Percentiles rank a stretch among this genome's conserved stretches.
Conservation (phyloP, 2,888 invertebrate species). For the Stenolophus ochropezus region DNA sequence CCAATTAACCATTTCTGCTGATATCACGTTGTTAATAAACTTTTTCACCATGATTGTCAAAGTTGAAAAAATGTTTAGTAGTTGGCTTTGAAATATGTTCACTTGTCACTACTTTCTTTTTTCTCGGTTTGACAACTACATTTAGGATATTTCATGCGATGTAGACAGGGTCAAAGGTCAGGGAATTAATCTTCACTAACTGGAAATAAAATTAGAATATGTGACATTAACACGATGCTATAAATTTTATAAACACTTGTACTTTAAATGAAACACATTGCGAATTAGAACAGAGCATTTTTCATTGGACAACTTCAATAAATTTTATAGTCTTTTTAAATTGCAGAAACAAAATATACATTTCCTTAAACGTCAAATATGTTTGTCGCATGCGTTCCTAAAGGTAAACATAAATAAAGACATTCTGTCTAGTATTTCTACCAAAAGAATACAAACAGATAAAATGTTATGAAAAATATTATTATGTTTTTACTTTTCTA, state of each 20-base stretch:
- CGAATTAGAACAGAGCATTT: too few relatives aligned
- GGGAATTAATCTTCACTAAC: slow-evolving; percentile 30
- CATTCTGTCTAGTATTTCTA: too few relatives aligned
- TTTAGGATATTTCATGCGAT: slow-evolving; percentile 4
- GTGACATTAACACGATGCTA: background rate
- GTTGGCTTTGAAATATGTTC: slow-evolving; percentile 14
- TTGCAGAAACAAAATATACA: too few relatives aligned
- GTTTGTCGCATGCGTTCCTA: too few relatives aligned
- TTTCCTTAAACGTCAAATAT: too few relatives aligned
- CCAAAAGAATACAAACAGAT: too few relatives aligned
- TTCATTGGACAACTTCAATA: too few relatives aligned
- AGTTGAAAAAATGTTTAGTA: background rate
- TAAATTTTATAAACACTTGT: slow-evolving; percentile 29
- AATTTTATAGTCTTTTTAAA: too few relatives aligned
- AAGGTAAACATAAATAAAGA: too few relatives aligned
- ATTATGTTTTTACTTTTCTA: too few relatives aligned
- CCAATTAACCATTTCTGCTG: background rate
- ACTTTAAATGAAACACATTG: background rate
- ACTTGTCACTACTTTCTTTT: slow-evolving; percentile 32
- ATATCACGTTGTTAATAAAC: slow-evolving; percentile 5
- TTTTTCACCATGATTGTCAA: slow-evolving; percentile 17
- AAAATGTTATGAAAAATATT: too few relatives aligned
- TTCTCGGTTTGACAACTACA: slow-evolving; percentile 15
- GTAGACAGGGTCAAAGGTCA: slow-evolving; percentile 9
- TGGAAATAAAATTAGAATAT: slow-evolving; percentile 17